A percentile compares a stretch with the other conserved stretches of the same genome.
phyloP scores from a whole-genome alignment of 2,888 invertebrate genomes.

The Lottia scabra region DNA sequence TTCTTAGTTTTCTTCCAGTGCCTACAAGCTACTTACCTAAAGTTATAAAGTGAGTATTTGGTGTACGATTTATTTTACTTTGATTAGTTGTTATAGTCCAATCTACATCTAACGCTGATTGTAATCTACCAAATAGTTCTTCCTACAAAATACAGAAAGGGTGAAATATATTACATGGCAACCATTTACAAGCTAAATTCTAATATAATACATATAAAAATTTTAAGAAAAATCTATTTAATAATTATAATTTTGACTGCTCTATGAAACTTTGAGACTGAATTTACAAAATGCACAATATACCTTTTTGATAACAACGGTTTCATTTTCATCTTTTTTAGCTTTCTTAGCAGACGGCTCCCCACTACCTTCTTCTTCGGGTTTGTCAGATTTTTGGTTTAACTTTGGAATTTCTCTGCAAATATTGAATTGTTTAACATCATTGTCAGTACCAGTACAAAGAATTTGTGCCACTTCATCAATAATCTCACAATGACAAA shows the following conservation, averaged over 20 bases:
- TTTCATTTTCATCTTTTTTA: conserved; percentile 57
- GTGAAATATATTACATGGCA: no score
- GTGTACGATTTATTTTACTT: conserved; percentile 78
- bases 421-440: not conserved
- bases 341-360: conserved; percentile 55
- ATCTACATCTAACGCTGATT: conserved; percentile 78
- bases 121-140: conserved; percentile 76
- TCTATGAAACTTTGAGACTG: not conserved
- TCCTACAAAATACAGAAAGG: conserved; percentile 50
- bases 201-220: no score
- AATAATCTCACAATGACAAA: no score
- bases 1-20: no score
- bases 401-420: conserved; percentile 37
- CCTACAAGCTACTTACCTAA: conserved; percentile 71
- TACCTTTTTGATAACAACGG: conserved; percentile 62
- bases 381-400: conserved; percentile 30
- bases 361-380: conserved; percentile 35
- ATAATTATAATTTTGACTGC: no score
- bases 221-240: no score
- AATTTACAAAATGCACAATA: not conserved
- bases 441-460: no score
- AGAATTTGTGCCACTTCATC: not conserved
- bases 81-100: conserved; percentile 74
- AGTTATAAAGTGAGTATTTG: conserved; percentile 81
- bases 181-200: no score